phyloP scores from a whole-genome alignment of 2,113 vertebrate species.

The Micronycteris hirsuta region DNA sequence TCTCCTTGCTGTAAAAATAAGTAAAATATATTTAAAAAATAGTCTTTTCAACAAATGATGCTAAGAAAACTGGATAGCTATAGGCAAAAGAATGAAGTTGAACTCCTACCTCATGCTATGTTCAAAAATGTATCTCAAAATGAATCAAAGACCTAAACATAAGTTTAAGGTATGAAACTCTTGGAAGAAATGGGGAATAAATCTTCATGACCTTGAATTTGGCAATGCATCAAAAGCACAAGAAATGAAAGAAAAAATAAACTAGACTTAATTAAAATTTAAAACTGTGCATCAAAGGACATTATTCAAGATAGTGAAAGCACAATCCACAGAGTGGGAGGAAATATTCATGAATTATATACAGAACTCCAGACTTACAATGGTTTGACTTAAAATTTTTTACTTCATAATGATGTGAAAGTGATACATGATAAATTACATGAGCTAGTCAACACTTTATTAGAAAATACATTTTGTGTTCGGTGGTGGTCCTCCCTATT shows the following conservation, averaged over 20 bases:
- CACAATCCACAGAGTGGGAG: not conserved
- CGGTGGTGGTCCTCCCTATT: not conserved
- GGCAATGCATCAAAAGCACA: not conserved
- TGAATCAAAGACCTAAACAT: not conserved
- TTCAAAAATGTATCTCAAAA: not conserved
- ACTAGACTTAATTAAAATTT: not conserved
- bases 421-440: not conserved
- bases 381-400: not conserved
- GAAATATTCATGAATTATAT: not conserved
- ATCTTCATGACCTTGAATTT: not conserved
- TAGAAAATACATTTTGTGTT: not conserved
- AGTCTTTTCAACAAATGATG: not conserved
- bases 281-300: not conserved
- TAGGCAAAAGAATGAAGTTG: not conserved
- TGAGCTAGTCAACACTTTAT: not conserved
- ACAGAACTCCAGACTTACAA: not conserved
- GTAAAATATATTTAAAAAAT: not conserved
- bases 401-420: not conserved
- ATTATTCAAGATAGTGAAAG: not conserved
- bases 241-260: not conserved
- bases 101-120: not conserved
- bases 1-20: too few relatives aligned
- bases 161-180: not conserved
- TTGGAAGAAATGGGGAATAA: not conserved
- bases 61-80: not conserved